These are phyloP conservation scores for Mycteria americana DNA, from an alignment of 2,797 vertebrate species.

Conservation along the genomic window DNA sequence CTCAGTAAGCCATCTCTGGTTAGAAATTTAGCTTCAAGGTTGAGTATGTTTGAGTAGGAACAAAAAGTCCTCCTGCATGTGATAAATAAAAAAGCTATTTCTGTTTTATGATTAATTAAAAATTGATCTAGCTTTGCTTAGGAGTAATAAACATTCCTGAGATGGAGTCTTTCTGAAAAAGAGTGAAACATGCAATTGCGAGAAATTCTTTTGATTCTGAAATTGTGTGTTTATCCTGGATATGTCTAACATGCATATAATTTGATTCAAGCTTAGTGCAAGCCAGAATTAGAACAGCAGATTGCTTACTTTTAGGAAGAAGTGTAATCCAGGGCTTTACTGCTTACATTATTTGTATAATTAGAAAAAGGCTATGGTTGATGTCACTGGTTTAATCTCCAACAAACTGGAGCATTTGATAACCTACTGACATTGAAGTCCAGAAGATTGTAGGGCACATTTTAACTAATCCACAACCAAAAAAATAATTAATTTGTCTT, in stretches of 20 bases:
- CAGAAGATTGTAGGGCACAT: not conserved
- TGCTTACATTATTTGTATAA: slow-evolving; percentile 51
- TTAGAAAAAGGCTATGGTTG: slow-evolving; percentile 37
- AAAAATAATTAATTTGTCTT: not conserved
- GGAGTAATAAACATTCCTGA: not conserved
- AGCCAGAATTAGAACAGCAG: slow-evolving; percentile 52
- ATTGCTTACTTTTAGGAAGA: slow-evolving; percentile 59
- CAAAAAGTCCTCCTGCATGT: not conserved
- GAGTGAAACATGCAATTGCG: not conserved
- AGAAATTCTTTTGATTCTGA: slow-evolving; percentile 2
- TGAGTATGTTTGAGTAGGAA: not conserved
- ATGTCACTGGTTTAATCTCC: slow-evolving; percentile 51
- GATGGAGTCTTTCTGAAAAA: not conserved
- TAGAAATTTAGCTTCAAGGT: not conserved
- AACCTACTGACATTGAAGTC: slow-evolving; percentile 2
- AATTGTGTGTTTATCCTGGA: slow-evolving; percentile 27
- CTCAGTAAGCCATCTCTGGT: not conserved
- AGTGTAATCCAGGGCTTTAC: slow-evolving; percentile 62
- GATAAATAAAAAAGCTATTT: not conserved
- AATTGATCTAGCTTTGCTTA: not conserved
- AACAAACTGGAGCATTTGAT: not conserved
- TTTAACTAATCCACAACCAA: not conserved
- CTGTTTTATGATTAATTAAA: not conserved
- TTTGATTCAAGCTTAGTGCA: slow-evolving; percentile 33
- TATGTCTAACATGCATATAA: slow-evolving; percentile 33